Evolutionary conservation across 2,113 vertebrate genomes (phyloP).

Genomic region (Pseudopodoces humilis): DNA sequence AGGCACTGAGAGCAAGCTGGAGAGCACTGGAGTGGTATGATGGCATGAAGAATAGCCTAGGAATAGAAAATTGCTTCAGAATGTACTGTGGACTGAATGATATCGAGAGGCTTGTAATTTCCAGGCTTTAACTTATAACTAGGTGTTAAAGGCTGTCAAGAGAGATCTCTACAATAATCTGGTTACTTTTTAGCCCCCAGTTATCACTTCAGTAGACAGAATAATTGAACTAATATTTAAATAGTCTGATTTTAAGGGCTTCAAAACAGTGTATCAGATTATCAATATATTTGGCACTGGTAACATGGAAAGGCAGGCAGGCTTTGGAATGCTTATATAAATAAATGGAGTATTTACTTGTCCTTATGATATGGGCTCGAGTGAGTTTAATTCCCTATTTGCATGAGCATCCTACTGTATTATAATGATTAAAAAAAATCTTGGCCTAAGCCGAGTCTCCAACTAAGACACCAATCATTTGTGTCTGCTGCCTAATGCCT

Average conservation of each 20-base stretch:
- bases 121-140: not conserved
- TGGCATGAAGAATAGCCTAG: not conserved
- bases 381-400: not conserved
- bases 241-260: not conserved
- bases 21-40: not conserved
- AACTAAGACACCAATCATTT: not conserved
- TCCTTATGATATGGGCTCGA: not conserved
- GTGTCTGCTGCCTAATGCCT: not conserved
- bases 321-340: not conserved
- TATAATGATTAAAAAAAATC: not conserved
- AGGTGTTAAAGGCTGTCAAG: not conserved
- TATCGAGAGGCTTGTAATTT: not conserved
- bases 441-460: not conserved
- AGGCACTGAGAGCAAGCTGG: not conserved
- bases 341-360: not conserved
- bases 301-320: not conserved
- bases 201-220: not conserved
- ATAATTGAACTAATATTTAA: not conserved
- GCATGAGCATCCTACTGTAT: not conserved
- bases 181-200: slow-evolving; percentile 5
- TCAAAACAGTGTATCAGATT: not conserved
- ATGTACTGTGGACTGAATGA: not conserved
- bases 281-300: not conserved
- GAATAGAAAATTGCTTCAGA: not conserved
- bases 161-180: not conserved